These are phyloP conservation scores for Hylomyscus alleni DNA, from an alignment of 2,797 vertebrate species.

Conservation along the genomic window DNA sequence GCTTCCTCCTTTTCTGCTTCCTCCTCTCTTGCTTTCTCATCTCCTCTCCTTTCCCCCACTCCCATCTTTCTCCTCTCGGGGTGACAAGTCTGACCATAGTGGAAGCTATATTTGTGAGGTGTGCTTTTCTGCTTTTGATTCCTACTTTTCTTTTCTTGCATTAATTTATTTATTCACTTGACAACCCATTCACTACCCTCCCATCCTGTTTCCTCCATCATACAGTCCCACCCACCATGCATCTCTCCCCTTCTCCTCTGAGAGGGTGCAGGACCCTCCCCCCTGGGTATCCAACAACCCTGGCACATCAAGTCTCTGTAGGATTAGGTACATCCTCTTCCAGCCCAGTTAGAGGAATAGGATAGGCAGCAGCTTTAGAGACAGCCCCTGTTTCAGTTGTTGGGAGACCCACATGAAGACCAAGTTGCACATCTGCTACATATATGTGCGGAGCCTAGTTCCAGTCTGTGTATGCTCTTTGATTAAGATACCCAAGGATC, in stretches of 20 bases:
- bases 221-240: neutral
- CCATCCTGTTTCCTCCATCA: too few species aligned
- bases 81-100: neutral
- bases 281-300: neutral
- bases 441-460: neutral
- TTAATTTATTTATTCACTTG: neutral
- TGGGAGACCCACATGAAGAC: neutral
- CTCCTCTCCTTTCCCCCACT: fast-evolving
- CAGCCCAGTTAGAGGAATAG: neutral
- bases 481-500: neutral
- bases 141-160: neutral
- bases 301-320: neutral
- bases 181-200: neutral
- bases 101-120: neutral
- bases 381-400: neutral
- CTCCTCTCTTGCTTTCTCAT: neutral
- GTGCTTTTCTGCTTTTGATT: neutral
- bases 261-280: neutral
- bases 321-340: neutral
- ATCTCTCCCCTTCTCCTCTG: neutral
- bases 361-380: neutral
- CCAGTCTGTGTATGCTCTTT: neutral
- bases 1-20: neutral
- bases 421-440: neutral
- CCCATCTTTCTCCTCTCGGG: neutral